Evolutionary conservation across 2,113 vertebrate species (phyloP), one percentile per base, ranked within the genome.

Genomic region (Hystrix cristata): DNA sequence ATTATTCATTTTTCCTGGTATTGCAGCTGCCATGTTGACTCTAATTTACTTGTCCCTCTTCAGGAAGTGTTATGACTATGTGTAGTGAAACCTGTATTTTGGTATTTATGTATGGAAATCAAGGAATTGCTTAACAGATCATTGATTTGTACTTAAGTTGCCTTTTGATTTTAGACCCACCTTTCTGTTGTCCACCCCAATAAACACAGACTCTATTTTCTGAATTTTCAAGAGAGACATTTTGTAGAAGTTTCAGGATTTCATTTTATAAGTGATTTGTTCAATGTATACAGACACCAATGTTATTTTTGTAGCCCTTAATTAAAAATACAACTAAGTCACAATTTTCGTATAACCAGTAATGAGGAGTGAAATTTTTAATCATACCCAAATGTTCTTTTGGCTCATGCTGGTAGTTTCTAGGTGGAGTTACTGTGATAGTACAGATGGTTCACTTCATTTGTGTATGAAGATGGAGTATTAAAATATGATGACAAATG

Each of bases 251-350:
- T 64, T 64, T 93, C 31, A 89, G 65, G 18, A 78, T 91, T 91
- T 97, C 46, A 86, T 95, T 88, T 91, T 59, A 76, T 38, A 34
- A 29, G 16, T 34, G 48, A 82, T 94, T 90, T 74, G 21, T 94
- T 59, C 78, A 53, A 27, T 83, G 53, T 87, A n/a, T 87, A 81
- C 25, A 96, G 46, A 67, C 10, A 57, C 13, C 27, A 62, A 4
- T 81, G 84, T 94, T 92, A 86, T 71, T 80, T 91, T 81, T 95
- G 43, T 69, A 94, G 57, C 62, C 90, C 19, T 88, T 71, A 86
- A 59, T 85, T 96, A 59, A 96, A 96, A 87, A 74, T 93, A 76
- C 62, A 94, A 31, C 78, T 94, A 93, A 83, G 90, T 27, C 38
- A 85, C 43, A 88, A 19, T 93, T 76, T 94, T 10, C 34, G 9